These are phyloP conservation scores for Nomada ferruginata DNA, from an alignment of 2,888 invertebrate genomes.

Conservation along the genomic window DNA sequence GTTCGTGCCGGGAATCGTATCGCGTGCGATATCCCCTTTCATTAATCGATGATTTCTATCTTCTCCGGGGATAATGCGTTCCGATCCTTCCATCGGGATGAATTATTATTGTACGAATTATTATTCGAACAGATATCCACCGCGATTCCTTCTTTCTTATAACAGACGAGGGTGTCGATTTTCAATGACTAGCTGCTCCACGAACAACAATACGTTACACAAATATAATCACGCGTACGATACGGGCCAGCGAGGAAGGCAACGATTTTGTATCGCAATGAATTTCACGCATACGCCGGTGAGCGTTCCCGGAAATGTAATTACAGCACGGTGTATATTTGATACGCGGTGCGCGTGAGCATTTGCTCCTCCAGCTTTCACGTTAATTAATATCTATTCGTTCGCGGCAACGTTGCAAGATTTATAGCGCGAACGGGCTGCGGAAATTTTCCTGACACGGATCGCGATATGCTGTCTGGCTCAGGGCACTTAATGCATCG, in stretches of 20 bases:
- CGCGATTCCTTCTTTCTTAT: neutral
- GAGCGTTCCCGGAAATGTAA: constrained; percentile 27
- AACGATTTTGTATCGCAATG: constrained; percentile 41
- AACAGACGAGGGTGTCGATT: neutral
- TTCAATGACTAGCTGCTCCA: neutral
- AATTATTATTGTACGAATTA: neutral
- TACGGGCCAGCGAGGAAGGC: constrained; percentile 16
- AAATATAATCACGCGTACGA: no score
- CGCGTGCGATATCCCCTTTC: neutral
- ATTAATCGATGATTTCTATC: constrained; percentile 19
- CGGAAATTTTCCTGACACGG: constrained; percentile 36
- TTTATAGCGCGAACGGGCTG: constrained; percentile 31
- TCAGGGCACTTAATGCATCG: constrained; percentile 46
- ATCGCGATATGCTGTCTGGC: constrained; percentile 20
- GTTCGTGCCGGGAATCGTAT: constrained; percentile 29
- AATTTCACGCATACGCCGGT: constrained; percentile 44
- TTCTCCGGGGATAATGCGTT: neutral
- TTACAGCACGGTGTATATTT: constrained; percentile 47
- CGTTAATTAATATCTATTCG: constrained; percentile 69
- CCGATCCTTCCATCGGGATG: neutral
- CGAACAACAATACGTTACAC: no score
- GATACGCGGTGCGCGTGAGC: constrained; percentile 39
- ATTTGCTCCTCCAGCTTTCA: constrained; percentile 49
- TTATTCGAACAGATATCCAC: neutral
- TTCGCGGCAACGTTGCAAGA: constrained; percentile 55